Evolutionary conservation across 2,888 invertebrate species (phyloP), one percentile per base, ranked within the genome.

Genomic region (Lobophora halterata): DNA sequence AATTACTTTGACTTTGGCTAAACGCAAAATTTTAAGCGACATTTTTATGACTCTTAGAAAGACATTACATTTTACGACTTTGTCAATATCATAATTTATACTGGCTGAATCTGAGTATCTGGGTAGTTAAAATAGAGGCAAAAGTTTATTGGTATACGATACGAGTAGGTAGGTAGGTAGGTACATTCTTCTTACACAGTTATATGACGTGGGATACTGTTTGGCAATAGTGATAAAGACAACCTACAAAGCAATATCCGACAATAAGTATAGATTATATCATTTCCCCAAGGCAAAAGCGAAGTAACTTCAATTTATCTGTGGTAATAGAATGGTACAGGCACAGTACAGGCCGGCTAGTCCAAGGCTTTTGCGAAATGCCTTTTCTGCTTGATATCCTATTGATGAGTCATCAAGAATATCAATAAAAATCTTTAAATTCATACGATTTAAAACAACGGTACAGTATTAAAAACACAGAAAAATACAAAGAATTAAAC

Each of bases 251-350:
- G n/a, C n/a, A n/a, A n/a, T n/a, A n/a, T n/a, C n/a, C n/a, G n/a
- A n/a, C n/a, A n/a, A n/a, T n/a, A n/a, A n/a, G n/a, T n/a, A n/a
- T n/a, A 65, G 57, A 61, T 65, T 68, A 72, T n/a, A 72, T 75
- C 68, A 62, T 61, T 68, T 44, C 57, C 60, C 75, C 81, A 82
- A 81, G 82, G 82, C 71, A 68, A n/a, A n/a, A n/a, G n/a, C n/a
- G n/a, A n/a, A n/a, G n/a, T n/a, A n/a, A n/a, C n/a, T n/a, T n/a
- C n/a, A n/a, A n/a, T n/a, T n/a, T n/a, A n/a, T n/a, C n/a, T n/a
- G n/a, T n/a, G n/a, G n/a, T n/a, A n/a, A 75, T 75, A 74, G 81
- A 81, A 65, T 49, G 71, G 64, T 52, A 56, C 47, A 51, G 54
- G 56, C n/a, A n/a, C n/a, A n/a, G n/a, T n/a, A n/a, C n/a, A n/a